phyloP scores from a whole-genome alignment of 2,797 vertebrate species.

The Gymnothorax javanicus region DNA sequence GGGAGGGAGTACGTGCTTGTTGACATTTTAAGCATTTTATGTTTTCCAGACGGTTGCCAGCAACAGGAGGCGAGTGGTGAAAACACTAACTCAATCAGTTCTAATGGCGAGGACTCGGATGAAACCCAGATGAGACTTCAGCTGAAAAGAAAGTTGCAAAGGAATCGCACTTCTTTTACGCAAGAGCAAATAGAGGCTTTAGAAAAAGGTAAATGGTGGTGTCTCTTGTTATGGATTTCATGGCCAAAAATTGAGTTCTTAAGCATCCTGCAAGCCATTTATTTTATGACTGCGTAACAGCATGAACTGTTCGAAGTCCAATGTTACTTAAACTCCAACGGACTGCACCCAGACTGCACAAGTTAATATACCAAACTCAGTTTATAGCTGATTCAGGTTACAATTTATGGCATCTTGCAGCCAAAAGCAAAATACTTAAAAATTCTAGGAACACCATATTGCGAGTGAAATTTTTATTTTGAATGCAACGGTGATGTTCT shows the following conservation, averaged over 20 bases:
- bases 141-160: slow-evolving; percentile 95
- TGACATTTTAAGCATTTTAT: slow-evolving; percentile 19
- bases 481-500: not conserved
- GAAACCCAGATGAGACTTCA: slow-evolving; percentile 98
- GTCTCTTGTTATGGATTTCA: not conserved
- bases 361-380: not conserved
- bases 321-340: not conserved
- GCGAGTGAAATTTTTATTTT: not conserved
- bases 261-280: not conserved
- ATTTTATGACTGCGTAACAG: not conserved
- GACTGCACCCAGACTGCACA: not conserved
- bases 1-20: not conserved
- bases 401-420: not conserved
- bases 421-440: not conserved
- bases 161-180: slow-evolving; percentile 97
- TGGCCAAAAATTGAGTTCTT: not conserved
- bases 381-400: not conserved
- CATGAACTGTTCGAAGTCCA: not conserved
- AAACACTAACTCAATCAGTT: slow-evolving; percentile 98
- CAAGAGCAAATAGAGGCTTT: slow-evolving; percentile 99
- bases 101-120: slow-evolving; percentile 95
- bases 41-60: slow-evolving; percentile 85
- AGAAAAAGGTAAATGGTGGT: slow-evolving; percentile 85
- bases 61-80: slow-evolving; percentile 88
- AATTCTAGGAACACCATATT: not conserved